Percentiles rank a stretch among this genome's conserved stretches.
Conservation (phyloP, 2,888 invertebrate genomes). For the Amphiduros pacificus region DNA sequence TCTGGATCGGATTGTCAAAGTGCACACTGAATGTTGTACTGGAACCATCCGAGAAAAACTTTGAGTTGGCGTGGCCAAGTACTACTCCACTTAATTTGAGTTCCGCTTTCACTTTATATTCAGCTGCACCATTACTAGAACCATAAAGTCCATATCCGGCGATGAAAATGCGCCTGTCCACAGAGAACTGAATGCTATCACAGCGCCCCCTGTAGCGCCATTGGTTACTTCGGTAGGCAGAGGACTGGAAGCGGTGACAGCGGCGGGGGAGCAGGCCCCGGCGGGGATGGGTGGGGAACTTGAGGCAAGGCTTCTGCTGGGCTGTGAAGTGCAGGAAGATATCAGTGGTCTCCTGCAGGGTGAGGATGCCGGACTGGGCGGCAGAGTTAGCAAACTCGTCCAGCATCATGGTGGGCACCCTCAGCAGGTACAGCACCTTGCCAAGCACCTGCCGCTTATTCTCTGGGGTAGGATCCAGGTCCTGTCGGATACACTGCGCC, state of each 20-base stretch:
- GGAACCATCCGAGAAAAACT: slow-evolving; percentile 94
- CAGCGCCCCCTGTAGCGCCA: slow-evolving; percentile 96
- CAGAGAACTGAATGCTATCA: slow-evolving; percentile 95
- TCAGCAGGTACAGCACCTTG: slow-evolving; percentile 80
- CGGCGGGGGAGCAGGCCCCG: slow-evolving; percentile 90
- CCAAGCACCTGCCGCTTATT: slow-evolving; percentile 65
- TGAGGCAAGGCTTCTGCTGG: slow-evolving; percentile 78
- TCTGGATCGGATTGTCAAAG: slow-evolving; percentile 77
- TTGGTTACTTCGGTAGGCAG: slow-evolving; percentile 94
- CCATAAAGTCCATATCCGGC: slow-evolving; percentile 95
- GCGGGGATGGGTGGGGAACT: slow-evolving; percentile 80
- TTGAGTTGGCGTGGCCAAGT: slow-evolving; percentile 87
- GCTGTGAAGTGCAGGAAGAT: slow-evolving; percentile 95
- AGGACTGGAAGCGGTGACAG: slow-evolving; percentile 93
- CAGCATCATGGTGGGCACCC: slow-evolving; percentile 91
- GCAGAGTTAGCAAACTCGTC: slow-evolving; percentile 94
- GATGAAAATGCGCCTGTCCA: slow-evolving; percentile 92
- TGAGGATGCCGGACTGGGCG: slow-evolving; percentile 88
- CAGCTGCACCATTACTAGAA: slow-evolving; percentile 92
- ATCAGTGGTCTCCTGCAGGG: slow-evolving; percentile 90
- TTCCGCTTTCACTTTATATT: slow-evolving; percentile 92
- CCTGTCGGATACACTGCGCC: slow-evolving; percentile 84
- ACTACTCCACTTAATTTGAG: slow-evolving; percentile 84
- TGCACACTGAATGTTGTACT: slow-evolving; percentile 93
- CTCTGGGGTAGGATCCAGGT: slow-evolving; percentile 77